Evolutionary conservation across 1,140 invertebrate species (phyloP), one percentile per base, ranked within the genome.

Genomic region (Drosophila parvula): DNA sequence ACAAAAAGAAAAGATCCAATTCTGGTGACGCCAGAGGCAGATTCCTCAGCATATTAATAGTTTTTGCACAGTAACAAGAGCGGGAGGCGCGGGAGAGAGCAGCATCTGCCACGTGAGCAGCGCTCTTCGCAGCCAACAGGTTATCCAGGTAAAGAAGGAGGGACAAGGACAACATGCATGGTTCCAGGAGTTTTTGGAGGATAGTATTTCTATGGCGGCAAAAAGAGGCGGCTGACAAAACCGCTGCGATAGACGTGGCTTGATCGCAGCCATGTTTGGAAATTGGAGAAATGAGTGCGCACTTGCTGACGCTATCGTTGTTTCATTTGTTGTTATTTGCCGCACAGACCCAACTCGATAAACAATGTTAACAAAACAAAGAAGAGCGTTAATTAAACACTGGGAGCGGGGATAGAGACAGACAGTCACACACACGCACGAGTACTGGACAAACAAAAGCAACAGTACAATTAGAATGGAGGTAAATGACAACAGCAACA

Each of bases 361-460:
- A 85, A 85, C 74, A 77, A 70, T 86, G 78, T 78, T 57, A 69
- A 80, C 65, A 70, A 51, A 62, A 77, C 78, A 30, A 56, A 48
- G 14, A 58, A 48, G 34, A 64, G 60, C 69, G 84, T 88, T 89
- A 88, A 88, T 88, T 89, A 89, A 89, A 89, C 61, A 89, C 48
- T 74, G 71, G 51, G 18, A 79, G 63, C 44, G 67, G 56, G 71
- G 62, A 79, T 43, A 57, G 44, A 51, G 67, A 69, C 60, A 67
- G 47, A 36, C 65, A 43, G 11, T 56, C 38, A 16, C 34, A 18
- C 34, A 71, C 38, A 63, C 16, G 40, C n/a, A 56, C 12, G 36
- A 47, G 44, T 48, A 41, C 65, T 59, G 51, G 53, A 30, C 65
- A 71, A 71, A 71, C 65, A 71, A 67, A 40, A 18, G 62, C 57